Evolutionary conservation across 2,888 invertebrate genomes (phyloP).

Genomic region (Drosophila kanekoi): DNA sequence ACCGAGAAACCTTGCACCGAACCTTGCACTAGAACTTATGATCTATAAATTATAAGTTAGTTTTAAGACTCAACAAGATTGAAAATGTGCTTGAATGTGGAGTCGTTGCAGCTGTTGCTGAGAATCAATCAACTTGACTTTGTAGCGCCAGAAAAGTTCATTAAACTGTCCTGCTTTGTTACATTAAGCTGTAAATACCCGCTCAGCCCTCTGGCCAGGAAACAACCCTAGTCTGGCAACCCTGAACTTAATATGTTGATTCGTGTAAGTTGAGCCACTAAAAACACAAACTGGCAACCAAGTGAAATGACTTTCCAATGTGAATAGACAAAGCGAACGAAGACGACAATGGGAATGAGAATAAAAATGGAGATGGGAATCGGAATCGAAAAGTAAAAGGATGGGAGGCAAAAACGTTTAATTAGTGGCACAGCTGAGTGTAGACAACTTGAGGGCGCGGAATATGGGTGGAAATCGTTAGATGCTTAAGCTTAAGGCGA

Average conservation of each 20-base stretch:
- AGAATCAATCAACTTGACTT: constrained; percentile 33
- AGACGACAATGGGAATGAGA: constrained; percentile 13
- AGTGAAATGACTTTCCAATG: constrained; percentile 57
- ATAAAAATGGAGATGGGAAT: neutral
- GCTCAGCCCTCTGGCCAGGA: neutral
- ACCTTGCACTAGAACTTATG: too few relatives aligned
- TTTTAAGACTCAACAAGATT: too few relatives aligned
- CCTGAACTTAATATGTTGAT: constrained; percentile 63
- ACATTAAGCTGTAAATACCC: constrained; percentile 17
- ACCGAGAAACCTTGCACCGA: too few relatives aligned
- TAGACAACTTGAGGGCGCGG: constrained; percentile 9
- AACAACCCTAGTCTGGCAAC: constrained; percentile 20
- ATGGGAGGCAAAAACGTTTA: constrained; percentile 45
- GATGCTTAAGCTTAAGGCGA: constrained; percentile 9
- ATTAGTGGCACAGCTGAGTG: constrained; percentile 51
- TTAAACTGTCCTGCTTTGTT: constrained; percentile 33
- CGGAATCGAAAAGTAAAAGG: neutral
- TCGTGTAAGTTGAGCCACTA: constrained; percentile 62
- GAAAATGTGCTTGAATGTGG: too few relatives aligned
- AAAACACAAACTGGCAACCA: constrained; percentile 36
- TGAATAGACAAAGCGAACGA: constrained; percentile 30
- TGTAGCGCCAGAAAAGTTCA: constrained; percentile 34
- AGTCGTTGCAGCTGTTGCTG: neutral
- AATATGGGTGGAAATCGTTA: constrained; percentile 14
- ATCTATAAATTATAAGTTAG: too few relatives aligned